These are phyloP conservation scores for Trinectes maculatus DNA, from an alignment of 2,113 vertebrate species.

Conservation along the genomic window DNA sequence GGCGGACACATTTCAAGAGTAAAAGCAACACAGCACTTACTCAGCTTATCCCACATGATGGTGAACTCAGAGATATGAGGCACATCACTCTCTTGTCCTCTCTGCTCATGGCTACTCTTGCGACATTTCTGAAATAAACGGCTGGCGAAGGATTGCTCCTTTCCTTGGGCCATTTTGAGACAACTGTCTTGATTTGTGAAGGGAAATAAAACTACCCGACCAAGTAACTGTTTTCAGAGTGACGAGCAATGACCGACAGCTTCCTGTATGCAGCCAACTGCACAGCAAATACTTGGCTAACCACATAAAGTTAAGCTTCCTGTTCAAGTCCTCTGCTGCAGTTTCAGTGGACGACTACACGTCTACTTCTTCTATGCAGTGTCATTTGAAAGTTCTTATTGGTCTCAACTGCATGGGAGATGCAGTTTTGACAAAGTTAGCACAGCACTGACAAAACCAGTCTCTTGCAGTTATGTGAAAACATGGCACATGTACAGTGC, in stretches of 20 bases:
- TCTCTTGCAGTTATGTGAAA: constrained; percentile 18
- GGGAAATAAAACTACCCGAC: constrained; percentile 25
- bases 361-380: constrained; percentile 7
- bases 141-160: constrained; percentile 88
- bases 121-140: constrained; percentile 89
- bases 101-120: constrained; percentile 86
- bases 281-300: constrained; percentile 71
- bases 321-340: constrained; percentile 64
- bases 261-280: constrained; percentile 88
- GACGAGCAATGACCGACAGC: constrained; percentile 72
- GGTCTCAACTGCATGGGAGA: not conserved
- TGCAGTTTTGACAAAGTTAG: constrained; percentile 1
- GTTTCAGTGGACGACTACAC: constrained; percentile 15
- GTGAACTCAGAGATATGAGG: constrained; percentile 85
- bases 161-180: constrained; percentile 87
- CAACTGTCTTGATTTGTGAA: constrained; percentile 16
- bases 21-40: constrained; percentile 85
- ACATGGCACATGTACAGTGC: constrained; percentile 9
- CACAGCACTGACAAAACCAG: not conserved
- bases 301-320: constrained; percentile 79
- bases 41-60: constrained; percentile 87
- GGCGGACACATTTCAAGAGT: constrained; percentile 3
- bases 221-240: constrained; percentile 73
- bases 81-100: constrained; percentile 82
- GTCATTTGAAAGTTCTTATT: not conserved